Evolutionary conservation across 2,888 invertebrate species (phyloP), one percentile per base, ranked within the genome.

Genomic region (Agrochola lota): DNA sequence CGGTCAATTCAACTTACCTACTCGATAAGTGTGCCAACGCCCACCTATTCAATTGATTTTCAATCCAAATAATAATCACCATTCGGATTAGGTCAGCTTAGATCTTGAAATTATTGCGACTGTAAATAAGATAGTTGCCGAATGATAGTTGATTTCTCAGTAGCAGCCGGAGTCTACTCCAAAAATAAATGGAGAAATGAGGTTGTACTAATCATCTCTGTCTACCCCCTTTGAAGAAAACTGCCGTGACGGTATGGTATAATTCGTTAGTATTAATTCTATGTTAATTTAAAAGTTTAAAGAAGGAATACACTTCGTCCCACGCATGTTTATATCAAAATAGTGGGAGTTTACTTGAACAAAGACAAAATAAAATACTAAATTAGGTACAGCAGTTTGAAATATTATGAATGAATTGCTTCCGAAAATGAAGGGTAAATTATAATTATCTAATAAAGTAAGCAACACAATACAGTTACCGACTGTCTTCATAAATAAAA

Each of bases 401-500:
- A 43, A 52, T 20, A 20, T 55, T 43, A 40, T 35, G 30, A 62
- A 52, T 30, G 17, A 23, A 26, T 46, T 35, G 43, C 70, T 23
- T 46, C 12, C 17, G 23, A 40, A 49, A 49, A 49, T 5, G 0
- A 40, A 23, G 23, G 11, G 26, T 26, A 55, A 35, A 30, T 63
- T 23, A 71, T 63, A 49, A 72, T 73, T 73, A 78, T 55, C 35
- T 5, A 67, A 79, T 81, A 67, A 60, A 64, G 2, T 30, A 66
- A 66, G 7, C 15, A 20, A n/a, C 23, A 5, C 2, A 80, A 17
- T n/a, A 46, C 12, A 55, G 15, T 40, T 57, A 60, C 26, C 5
- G 15, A 46, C 11, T 43, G 30, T 35, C 67, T 71, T 59, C 69
- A 67, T 66, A 83, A 78, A 78, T 84, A 71, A 83, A 35, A 40